phyloP scores from a whole-genome alignment of 37 sponge, comb jelly and placozoan genomes.

The Bolinopsis microptera region DNA sequence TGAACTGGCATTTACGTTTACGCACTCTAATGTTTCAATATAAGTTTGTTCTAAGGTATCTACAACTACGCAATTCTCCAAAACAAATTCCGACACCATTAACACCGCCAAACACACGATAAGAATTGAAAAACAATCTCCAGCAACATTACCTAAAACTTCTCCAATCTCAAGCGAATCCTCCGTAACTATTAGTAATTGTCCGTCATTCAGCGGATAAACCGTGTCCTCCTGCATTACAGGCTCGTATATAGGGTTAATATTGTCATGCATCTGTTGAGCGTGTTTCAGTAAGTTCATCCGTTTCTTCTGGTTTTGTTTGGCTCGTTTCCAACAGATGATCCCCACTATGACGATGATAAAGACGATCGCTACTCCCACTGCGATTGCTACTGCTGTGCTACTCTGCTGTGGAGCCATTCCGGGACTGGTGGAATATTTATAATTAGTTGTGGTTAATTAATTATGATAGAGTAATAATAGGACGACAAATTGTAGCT shows the following conservation, averaged over 20 bases:
- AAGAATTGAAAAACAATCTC: too few relatives aligned
- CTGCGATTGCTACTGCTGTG: background rate
- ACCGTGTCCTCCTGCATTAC: constrained; percentile 17
- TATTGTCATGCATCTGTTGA: constrained; percentile 42
- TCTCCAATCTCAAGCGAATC: background rate
- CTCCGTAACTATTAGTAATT: constrained; percentile 9
- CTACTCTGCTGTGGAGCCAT: background rate
- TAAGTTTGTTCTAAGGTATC: too few relatives aligned
- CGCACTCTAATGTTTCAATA: too few relatives aligned
- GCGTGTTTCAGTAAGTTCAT: background rate
- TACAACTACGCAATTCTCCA: too few relatives aligned
- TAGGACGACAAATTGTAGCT: too few relatives aligned
- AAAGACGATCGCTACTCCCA: background rate
- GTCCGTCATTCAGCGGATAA: constrained; percentile 14
- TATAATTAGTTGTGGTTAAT: too few relatives aligned
- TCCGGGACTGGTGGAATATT: background rate
- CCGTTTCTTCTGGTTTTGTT: background rate
- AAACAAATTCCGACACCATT: too few relatives aligned
- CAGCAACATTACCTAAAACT: constrained; percentile 28
- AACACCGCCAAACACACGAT: too few relatives aligned
- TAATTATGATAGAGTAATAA: too few relatives aligned
- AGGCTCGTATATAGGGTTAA: constrained; percentile 48
- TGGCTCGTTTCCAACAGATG: background rate
- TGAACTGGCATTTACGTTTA: too few relatives aligned
- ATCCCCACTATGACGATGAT: background rate